Base-by-base conservation (phyloP, 2,797 vertebrate genomes). In the Simalia tracyae region DNA sequence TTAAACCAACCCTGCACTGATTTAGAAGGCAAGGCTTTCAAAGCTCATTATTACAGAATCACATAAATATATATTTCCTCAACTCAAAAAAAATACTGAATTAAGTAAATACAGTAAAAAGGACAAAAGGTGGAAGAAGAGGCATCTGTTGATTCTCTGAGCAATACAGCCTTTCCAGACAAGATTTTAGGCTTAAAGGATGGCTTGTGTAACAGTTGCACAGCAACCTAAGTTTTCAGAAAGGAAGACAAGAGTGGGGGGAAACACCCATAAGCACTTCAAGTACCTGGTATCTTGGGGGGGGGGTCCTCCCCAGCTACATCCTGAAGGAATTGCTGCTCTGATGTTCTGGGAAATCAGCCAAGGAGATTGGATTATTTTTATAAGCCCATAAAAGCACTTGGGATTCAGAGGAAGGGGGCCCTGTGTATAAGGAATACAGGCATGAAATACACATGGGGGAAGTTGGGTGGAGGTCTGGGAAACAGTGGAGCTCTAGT, bases 281-380 rank as follows among this genome's bases (percentile, higher is more conserved):
- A n/a, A 84, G 59, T 64, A 84, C 59, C 88, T 91, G 84, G 63
- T 85, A 81, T 57, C 84, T 72, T 60, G 14, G 12, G 26, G 17
- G 22, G 59, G 87, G 94, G 46, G 12, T 46, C 42, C 81, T 95
- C 91, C 91, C 89, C 81, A 90, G 54, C 92, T 28, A 66, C 17
- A 22, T 90, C 68, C 93, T 88, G 14, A 66, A 93, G 91, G 87
- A 95, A 88, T 90, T 95, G 92, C 59, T 64, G 91, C 91, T 95
- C 85, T 91, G 94, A 94, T 93, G 61, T 95, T 96, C 96, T 93
- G 92, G 96, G 95, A 96, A 91, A 88, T 93, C 66, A 92, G 95
- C 94, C 95, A 95, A 95, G 89, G 93, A 94, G 94, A 95, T 91
- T 95, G 92, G 96, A 95, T 94, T 95, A 95, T 96, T 95, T 96